Evolutionary conservation across 2,797 vertebrate species (phyloP).

Genomic region (Fringilla coelebs): DNA sequence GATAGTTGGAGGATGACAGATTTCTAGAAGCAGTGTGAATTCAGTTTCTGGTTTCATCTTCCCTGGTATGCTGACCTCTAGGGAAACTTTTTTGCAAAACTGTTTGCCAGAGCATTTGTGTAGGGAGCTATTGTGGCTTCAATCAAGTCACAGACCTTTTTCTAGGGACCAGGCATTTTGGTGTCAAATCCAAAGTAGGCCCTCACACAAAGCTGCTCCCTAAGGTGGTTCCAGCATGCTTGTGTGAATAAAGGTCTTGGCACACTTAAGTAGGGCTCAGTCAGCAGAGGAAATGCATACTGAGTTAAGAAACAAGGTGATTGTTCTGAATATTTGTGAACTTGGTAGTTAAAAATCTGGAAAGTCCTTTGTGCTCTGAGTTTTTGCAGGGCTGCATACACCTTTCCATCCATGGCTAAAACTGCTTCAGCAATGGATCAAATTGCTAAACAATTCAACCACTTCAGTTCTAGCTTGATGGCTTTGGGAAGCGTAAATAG

Average conservation of each 20-base stretch:
- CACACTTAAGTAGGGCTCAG: background rate
- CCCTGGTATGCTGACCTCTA: slow-evolving; percentile 31
- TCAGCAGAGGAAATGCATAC: background rate
- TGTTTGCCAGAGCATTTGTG: background rate
- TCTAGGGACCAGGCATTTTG: background rate
- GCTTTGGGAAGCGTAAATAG: background rate
- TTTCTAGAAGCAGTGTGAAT: background rate
- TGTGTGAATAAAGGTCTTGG: background rate
- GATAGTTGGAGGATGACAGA: background rate
- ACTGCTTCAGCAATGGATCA: background rate
- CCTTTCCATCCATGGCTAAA: background rate
- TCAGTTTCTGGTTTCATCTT: background rate
- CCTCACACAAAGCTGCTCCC: background rate
- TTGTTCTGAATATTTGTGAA: background rate
- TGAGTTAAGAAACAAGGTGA: background rate
- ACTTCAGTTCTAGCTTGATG: background rate
- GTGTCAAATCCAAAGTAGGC: background rate
- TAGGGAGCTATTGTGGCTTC: background rate
- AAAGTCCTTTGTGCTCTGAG: background rate
- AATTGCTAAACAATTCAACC: background rate
- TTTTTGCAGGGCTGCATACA: background rate
- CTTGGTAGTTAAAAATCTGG: background rate
- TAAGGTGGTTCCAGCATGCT: background rate
- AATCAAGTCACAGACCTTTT: background rate
- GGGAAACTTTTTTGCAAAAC: background rate